Percentiles rank a stretch among this genome's conserved stretches.
Evolutionary conservation across 2,888 invertebrate species (phyloP).

Genomic region (Agonopterix heracliana): DNA sequence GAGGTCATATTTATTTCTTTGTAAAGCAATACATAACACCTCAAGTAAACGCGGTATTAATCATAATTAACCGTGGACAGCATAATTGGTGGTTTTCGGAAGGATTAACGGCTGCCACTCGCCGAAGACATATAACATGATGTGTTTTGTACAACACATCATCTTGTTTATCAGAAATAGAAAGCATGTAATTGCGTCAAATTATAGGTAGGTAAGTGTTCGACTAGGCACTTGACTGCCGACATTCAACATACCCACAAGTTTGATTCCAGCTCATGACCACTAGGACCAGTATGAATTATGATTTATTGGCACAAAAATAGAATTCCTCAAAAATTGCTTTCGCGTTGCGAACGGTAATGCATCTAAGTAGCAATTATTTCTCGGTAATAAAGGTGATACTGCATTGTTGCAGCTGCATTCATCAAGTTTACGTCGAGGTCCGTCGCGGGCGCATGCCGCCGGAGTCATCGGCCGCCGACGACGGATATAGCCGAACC

Average conservation of each 20-base stretch:
- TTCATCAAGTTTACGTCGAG: conserved; percentile 44
- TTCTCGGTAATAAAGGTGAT: conserved; percentile 25
- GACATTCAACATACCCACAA: too few relatives aligned
- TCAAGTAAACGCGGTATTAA: conserved; percentile 22
- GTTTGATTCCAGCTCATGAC: too few relatives aligned
- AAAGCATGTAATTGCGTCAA: neutral
- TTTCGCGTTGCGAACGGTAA: too few relatives aligned
- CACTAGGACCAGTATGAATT: too few relatives aligned
- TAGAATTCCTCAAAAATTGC: too few relatives aligned
- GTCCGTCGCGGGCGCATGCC: conserved; percentile 59
- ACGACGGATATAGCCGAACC: conserved; percentile 65
- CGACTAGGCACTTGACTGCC: too few relatives aligned
- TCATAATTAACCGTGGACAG: conserved; percentile 25
- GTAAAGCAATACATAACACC: conserved; percentile 2
- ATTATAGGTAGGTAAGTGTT: too few relatives aligned
- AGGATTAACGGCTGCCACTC: too few relatives aligned
- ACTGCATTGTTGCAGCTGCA: conserved; percentile 17
- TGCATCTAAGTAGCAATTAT: conserved; percentile 14
- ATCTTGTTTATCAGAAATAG: neutral
- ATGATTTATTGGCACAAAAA: too few relatives aligned
- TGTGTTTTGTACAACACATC: conserved; percentile 1
- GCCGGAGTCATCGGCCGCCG: conserved; percentile 67
- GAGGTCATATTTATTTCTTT: conserved; percentile 12
- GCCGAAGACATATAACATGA: conserved; percentile 10
- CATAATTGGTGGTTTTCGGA: conserved; percentile 25